phyloP scores from a whole-genome alignment of 2,113 vertebrate genomes.

The Uropsilus gracilis region DNA sequence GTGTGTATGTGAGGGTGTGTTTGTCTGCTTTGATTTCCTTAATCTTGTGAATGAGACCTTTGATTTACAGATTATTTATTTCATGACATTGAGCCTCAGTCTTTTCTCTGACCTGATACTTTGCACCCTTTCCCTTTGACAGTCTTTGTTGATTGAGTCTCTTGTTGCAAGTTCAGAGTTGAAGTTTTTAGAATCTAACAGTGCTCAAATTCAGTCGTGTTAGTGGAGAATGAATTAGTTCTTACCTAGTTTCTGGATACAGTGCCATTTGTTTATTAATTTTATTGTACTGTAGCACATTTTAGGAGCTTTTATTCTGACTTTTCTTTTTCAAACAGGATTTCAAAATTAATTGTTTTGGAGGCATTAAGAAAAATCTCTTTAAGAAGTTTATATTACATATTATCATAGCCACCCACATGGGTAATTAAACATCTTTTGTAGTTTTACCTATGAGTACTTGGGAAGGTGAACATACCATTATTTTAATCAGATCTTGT shows the following conservation, averaged over 20 bases:
- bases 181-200: background rate
- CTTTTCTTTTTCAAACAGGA: constrained; percentile 36
- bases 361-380: background rate
- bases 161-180: background rate
- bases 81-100: background rate
- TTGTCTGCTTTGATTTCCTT: background rate
- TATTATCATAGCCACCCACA: constrained; percentile 53
- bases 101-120: background rate
- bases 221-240: background rate
- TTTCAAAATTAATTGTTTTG: background rate
- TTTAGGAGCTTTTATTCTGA: background rate
- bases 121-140: background rate
- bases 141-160: background rate
- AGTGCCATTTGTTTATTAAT: background rate
- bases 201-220: background rate
- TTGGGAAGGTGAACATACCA: background rate
- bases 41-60: background rate
- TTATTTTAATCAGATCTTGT: constrained; percentile 44
- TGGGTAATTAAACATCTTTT: constrained; percentile 58
- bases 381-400: constrained; percentile 49
- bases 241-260: background rate
- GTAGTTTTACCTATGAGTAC: background rate
- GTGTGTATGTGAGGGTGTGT: background rate
- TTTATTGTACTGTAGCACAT: background rate
- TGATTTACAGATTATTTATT: background rate